A percentile compares a stretch with the other conserved stretches of the same genome.
Evolutionary conservation across 2,797 vertebrate species (phyloP).

Genomic region (Tympanoctomys barrerae): DNA sequence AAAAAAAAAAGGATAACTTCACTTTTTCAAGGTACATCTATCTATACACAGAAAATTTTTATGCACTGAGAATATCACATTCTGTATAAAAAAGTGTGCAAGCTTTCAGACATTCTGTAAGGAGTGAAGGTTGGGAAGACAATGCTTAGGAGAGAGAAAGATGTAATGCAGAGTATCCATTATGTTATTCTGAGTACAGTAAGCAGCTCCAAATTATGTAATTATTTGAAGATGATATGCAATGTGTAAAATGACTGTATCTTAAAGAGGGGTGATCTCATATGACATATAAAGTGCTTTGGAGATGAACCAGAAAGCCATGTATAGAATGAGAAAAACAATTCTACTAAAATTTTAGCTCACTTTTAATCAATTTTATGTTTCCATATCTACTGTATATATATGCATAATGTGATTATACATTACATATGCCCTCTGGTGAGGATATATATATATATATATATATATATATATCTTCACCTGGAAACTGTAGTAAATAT

Average conservation of each 20-base stretch:
- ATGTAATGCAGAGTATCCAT: background rate
- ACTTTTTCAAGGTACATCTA: background rate
- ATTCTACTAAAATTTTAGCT: background rate
- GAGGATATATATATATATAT: background rate
- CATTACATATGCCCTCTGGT: too few relatives aligned
- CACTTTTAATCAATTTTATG: background rate
- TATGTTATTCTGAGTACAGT: background rate
- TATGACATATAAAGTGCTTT: background rate
- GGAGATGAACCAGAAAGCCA: rapidly evolving
- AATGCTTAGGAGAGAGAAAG: background rate
- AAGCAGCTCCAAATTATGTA: background rate
- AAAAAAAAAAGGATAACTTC: background rate
- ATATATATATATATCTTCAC: background rate
- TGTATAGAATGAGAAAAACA: background rate
- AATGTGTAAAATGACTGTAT: background rate
- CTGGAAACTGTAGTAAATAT: too few relatives aligned
- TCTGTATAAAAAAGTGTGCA: background rate
- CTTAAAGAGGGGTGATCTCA: background rate
- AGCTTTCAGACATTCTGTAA: background rate
- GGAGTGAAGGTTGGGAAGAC: rapidly evolving
- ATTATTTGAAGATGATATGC: background rate
- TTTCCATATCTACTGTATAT: background rate
- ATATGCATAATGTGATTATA: background rate
- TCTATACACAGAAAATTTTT: background rate
- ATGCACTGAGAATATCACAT: background rate